Evolutionary conservation across 2,113 vertebrate genomes (phyloP).

Genomic region (Poeciliopsis occidentalis): DNA sequence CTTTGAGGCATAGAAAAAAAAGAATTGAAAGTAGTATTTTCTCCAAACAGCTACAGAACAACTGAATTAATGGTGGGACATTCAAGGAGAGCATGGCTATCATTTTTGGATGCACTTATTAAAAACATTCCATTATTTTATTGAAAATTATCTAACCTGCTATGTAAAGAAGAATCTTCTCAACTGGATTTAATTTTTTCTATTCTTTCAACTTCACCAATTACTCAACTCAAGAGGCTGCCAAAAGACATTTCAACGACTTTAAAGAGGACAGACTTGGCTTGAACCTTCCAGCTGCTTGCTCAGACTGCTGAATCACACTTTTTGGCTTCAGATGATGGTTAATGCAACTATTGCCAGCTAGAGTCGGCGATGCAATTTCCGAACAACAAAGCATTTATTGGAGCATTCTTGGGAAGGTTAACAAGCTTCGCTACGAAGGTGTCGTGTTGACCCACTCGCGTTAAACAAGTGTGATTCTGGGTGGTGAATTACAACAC

Average conservation of each 20-base stretch:
- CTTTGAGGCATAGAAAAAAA: neutral
- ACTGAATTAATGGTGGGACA: neutral
- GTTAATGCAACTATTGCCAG: slow-evolving; percentile 38
- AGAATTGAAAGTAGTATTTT: neutral
- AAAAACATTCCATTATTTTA: neutral
- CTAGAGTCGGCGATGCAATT: slow-evolving; percentile 35
- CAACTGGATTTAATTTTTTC: neutral
- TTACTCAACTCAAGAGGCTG: slow-evolving; percentile 33
- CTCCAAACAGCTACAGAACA: slow-evolving; percentile 2
- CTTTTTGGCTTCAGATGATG: slow-evolving; percentile 54
- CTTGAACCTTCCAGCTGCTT: slow-evolving; percentile 32
- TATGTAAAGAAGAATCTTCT: slow-evolving; percentile 5
- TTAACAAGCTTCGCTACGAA: slow-evolving; percentile 13
- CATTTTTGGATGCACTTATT: neutral
- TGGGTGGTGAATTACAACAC: slow-evolving; percentile 23
- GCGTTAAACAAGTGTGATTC: slow-evolving; percentile 27
- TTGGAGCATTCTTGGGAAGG: slow-evolving; percentile 23
- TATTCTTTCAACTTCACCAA: slow-evolving; percentile 27
- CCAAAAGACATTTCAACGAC: slow-evolving; percentile 46
- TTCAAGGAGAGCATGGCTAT: slow-evolving; percentile 41
- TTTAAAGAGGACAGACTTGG: slow-evolving; percentile 47
- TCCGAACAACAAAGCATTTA: slow-evolving; percentile 37
- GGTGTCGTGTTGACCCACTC: slow-evolving; percentile 15
- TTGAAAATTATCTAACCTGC: neutral
- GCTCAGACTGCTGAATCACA: slow-evolving; percentile 53